These are phyloP conservation scores for Clarias magur DNA, from an alignment of 2,113 vertebrate species.

Conservation along the genomic window DNA sequence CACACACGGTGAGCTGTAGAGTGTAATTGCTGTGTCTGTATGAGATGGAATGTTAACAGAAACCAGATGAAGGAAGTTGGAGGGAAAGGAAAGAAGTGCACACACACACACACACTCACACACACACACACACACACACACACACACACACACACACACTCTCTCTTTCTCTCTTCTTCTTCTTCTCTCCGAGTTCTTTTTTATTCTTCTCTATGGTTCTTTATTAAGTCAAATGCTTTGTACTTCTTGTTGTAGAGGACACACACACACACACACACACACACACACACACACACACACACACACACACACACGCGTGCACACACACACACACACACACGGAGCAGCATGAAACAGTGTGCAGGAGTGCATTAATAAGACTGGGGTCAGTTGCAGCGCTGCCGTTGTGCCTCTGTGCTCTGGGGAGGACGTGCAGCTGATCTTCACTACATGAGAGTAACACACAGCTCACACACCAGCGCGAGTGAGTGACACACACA, in stretches of 20 bases:
- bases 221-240: background rate
- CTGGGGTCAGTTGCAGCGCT: background rate
- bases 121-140: background rate
- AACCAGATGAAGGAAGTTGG: conserved; percentile 69
- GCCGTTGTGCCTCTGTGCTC: background rate
- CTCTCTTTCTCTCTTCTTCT: background rate
- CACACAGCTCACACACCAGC: background rate
- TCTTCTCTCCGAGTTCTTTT: conserved; percentile 1
- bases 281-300: background rate
- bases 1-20: conserved; percentile 39
- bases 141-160: conserved; percentile 5
- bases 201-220: background rate
- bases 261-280: background rate
- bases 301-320: background rate
- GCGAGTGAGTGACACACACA: background rate
- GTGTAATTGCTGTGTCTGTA: conserved; percentile 37
- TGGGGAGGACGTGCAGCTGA: background rate
- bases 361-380: background rate
- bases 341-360: background rate
- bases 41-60: conserved; percentile 69
- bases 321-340: background rate
- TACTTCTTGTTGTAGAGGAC: background rate
- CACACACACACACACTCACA: no score
- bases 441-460: background rate
- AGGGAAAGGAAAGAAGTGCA: conserved; percentile 35